Percentiles rank a stretch among this genome's conserved stretches.
phyloP scores from a whole-genome alignment of 2,113 vertebrate species.

The Aptenodytes forsteri region DNA sequence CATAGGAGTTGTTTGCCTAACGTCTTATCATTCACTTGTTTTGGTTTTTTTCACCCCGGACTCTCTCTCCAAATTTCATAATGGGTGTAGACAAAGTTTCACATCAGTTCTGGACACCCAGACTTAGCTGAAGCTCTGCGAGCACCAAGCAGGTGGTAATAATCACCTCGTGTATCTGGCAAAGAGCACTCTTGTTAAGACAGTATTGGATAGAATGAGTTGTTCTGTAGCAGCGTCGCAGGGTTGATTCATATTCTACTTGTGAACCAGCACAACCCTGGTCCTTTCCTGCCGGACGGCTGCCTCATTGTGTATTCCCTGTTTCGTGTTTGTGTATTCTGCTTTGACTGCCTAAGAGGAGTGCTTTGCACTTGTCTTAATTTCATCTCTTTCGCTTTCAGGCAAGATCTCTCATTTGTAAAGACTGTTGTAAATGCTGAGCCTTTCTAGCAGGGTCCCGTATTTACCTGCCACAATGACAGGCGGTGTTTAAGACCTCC shows the following conservation, averaged over 20 bases:
- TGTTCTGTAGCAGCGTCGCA: not conserved
- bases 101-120: not conserved
- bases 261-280: not conserved
- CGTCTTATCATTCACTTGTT: not conserved
- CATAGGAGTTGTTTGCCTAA: not conserved
- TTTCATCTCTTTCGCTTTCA: slow-evolving; percentile 50
- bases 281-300: not conserved
- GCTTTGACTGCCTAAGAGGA: slow-evolving; percentile 6
- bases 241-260: slow-evolving; percentile 39
- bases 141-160: not conserved
- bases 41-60: not conserved
- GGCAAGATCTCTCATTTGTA: slow-evolving; percentile 28
- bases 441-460: not conserved
- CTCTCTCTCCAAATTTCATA: not conserved
- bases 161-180: not conserved
- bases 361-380: slow-evolving; percentile 43
- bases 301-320: slow-evolving; percentile 12
- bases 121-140: not conserved
- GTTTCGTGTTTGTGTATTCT: slow-evolving; percentile 22
- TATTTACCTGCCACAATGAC: not conserved
- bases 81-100: not conserved
- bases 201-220: not conserved
- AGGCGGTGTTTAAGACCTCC: not conserved
- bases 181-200: not conserved
- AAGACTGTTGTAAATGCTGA: not conserved